Evolutionary conservation across 2,888 invertebrate genomes (phyloP), one percentile per base, ranked within the genome.

Genomic region (Corbicula japonica): DNA sequence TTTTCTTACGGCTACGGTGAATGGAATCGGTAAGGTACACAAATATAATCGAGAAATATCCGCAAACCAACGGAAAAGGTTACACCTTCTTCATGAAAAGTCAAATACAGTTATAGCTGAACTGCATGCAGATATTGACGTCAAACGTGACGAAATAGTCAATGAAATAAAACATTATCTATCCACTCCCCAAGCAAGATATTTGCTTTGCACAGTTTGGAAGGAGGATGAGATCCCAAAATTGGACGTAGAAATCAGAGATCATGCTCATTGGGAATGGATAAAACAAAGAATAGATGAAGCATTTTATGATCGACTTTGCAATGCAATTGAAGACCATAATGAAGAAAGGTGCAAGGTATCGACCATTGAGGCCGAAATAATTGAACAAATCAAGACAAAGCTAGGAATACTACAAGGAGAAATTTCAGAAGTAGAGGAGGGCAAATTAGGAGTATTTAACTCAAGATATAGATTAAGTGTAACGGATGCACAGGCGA

Each of bases 1-100:
- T 41, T 82, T 86, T 61, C 63, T 89, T 21, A 86, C 85, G 61
- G 85, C 87, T 0, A 80, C 87, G 15, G 86, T 87, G 10, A 79
- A 76, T 18, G 74, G 86, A 32, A 76, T 88, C 1, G 85, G 83
- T 30, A 78, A 69, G 54, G 83, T 83, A 1, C 85, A 89, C 38
- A 80, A 80, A 30, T 85, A 88, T 44, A 76, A 85, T 18, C 76
- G 77, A 15, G 62, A 60, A 2, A 75, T 77, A 52, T 84, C 88
- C 68, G 26, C n/a, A 15, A 58, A 50, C 3, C 76, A 86, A 10
- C 46, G 66, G 10, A 26, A 46, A 6, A 87, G 84, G 32, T 66
- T 90, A 21, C 58, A 70, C 4, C 77, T 76, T 10, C 61, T 90
- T 15, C 62, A 81, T 35, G 52, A 68, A 23, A 76, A 81, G 8